Evolutionary conservation across 2,797 vertebrate genomes (phyloP).

Genomic region (Paedocypris micromegethes): DNA sequence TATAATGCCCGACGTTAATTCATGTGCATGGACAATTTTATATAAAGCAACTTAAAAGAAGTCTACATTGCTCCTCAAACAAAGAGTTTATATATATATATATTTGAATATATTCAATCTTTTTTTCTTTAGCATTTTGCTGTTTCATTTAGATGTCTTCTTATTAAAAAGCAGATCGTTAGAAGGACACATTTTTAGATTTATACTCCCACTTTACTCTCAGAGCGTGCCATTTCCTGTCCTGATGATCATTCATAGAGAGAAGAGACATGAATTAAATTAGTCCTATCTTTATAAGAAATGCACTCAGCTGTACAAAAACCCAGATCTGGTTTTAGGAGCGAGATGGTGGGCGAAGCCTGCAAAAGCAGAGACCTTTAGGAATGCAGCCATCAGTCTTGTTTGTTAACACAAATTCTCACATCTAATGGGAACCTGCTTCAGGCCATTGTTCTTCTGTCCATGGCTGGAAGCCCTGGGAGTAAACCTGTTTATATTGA

Average conservation of each 20-base stretch:
- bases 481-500: constrained; percentile 31
- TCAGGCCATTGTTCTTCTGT: constrained; percentile 33
- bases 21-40: no score
- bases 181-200: no score
- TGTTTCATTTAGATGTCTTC: background rate
- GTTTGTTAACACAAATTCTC: constrained; percentile 27
- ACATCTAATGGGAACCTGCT: constrained; percentile 23
- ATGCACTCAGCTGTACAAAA: constrained; percentile 20
- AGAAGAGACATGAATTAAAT: constrained; percentile 17
- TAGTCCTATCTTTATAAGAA: constrained; percentile 18
- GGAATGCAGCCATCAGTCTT: constrained; percentile 23
- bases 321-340: constrained; percentile 19
- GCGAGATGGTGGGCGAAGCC: constrained; percentile 4
- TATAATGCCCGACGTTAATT: no score
- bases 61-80: no score
- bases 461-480: constrained; percentile 21
- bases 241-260: constrained; percentile 9
- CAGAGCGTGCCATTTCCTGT: constrained; percentile 12
- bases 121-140: constrained; percentile 1
- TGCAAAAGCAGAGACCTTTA: constrained; percentile 19
- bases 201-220: no score
- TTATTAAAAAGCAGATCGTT: no score
- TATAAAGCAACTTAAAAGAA: no score
- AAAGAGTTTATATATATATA: no score
- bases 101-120: background rate